phyloP scores from a whole-genome alignment of 2,888 invertebrate genomes.

The Coremacera marginata region DNA sequence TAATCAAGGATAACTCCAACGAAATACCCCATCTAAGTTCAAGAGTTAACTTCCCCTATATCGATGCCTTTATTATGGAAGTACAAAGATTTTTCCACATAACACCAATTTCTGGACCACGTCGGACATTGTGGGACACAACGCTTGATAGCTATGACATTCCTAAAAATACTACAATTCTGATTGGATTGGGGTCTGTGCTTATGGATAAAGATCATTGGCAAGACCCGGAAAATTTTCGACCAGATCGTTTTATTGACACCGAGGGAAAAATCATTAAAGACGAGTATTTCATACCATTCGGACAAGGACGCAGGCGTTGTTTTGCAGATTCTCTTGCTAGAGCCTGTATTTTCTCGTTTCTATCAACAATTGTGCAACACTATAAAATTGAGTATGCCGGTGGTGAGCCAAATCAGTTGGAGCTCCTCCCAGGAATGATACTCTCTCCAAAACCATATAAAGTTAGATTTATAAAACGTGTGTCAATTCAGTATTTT shows the following conservation, averaged over 20 bases:
- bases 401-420: slow-evolving; percentile 63
- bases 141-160: slow-evolving; percentile 72
- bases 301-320: slow-evolving; percentile 73
- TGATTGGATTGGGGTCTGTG: slow-evolving; percentile 72
- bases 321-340: slow-evolving; percentile 78
- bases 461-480: slow-evolving; percentile 65
- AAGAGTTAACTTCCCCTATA: slow-evolving; percentile 70
- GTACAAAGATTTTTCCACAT: slow-evolving; percentile 73
- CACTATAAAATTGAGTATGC: slow-evolving; percentile 70
- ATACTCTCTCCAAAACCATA: slow-evolving; percentile 73
- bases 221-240: slow-evolving; percentile 74
- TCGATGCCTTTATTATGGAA: slow-evolving; percentile 73
- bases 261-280: slow-evolving; percentile 56
- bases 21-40: slow-evolving; percentile 60
- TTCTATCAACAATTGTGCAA: slow-evolving; percentile 74
- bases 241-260: slow-evolving; percentile 76
- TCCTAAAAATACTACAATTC: slow-evolving; percentile 71
- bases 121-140: slow-evolving; percentile 72
- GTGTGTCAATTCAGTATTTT: slow-evolving; percentile 29
- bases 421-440: slow-evolving; percentile 71
- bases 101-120: slow-evolving; percentile 72
- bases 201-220: slow-evolving; percentile 73
- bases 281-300: slow-evolving; percentile 66
- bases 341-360: slow-evolving; percentile 73
- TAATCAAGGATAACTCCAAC: slow-evolving; percentile 22